Evolutionary conservation across 1,140 invertebrate species (phyloP), one percentile per base, ranked within the genome.

Genomic region (Drosophila sucinea): DNA sequence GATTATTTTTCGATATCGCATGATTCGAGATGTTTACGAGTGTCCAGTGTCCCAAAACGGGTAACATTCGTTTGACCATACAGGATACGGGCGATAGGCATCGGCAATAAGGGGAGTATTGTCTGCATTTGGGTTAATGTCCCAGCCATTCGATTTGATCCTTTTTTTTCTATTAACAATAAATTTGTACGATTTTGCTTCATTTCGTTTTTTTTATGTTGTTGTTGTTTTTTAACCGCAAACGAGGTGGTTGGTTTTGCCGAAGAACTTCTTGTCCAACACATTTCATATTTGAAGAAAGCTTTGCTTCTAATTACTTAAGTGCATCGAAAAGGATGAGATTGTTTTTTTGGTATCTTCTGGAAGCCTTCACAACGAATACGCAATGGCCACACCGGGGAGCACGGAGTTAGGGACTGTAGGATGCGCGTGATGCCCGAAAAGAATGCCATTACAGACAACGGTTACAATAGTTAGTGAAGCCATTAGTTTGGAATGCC

Each of bases 381-480:
- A 69, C 11, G 35, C 41, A 61, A 40, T 60, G 56, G 38, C 41
- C 23, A 51, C 44, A 8, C 8, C 44, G 23, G 7, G 61, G 56
- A 38, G 51, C 35, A 61, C 54, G 71, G 58, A 27, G 54, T 41
- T 47, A 57, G 72, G 75, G 10, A 33, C 33, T 27, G 71, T 55
- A 60, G 69, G 69, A 77, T 82, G 76, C 79, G 83, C 79, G 82
- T 86, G 83, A 86, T 87, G 76, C 41, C 75, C 83, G 33, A 78
- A 86, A 89, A 90, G 80, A 77, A 85, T 79, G 84, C 84, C 85
- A 89, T 89, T 90, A 89, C 84, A 73, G 81, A 75, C 84, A 89
- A 90, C 85, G 85, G 84, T 89, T 89, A 84, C 84, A 89, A 90
- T 84, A 85, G 84, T 90, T 89, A 87, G 84, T 87, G 80, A 89